phyloP scores from a whole-genome alignment of 1,140 invertebrate species.

The Bemisia tabaci region DNA sequence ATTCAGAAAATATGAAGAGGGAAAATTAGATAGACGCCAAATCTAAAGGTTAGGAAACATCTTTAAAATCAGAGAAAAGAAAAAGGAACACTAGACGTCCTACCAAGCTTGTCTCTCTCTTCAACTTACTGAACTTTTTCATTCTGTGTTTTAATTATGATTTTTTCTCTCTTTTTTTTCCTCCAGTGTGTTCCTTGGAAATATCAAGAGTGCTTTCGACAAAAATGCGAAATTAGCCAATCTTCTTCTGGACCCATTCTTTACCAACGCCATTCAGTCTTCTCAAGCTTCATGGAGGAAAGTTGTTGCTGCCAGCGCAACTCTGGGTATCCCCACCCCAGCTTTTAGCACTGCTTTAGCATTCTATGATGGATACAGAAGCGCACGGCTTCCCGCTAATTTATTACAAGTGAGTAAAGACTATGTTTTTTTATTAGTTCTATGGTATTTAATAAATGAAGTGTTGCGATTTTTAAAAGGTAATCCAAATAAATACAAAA shows the following conservation, averaged over 20 bases:
- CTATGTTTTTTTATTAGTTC: constrained; percentile 10
- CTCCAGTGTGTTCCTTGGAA: constrained; percentile 47
- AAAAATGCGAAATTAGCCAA: constrained; percentile 81
- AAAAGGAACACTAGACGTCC: too few species aligned
- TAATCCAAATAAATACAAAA: too few species aligned
- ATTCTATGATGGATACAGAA: constrained; percentile 94
- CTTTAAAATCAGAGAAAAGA: too few species aligned
- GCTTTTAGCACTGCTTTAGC: constrained; percentile 84
- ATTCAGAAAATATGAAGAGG: too few species aligned
- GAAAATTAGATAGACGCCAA: too few species aligned
- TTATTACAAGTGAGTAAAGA: constrained; percentile 54
- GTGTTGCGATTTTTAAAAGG: too few species aligned
- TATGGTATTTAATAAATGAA: too few species aligned
- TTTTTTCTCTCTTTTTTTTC: too few species aligned
- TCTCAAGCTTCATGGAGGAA: constrained; percentile 61
- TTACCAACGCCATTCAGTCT: constrained; percentile 65
- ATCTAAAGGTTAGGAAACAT: too few species aligned
- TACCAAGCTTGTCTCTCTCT: too few species aligned
- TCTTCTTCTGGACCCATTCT: constrained; percentile 91
- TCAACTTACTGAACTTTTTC: too few species aligned
- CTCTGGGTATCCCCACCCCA: constrained; percentile 80
- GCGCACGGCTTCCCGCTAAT: constrained; percentile 72
- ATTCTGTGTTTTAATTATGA: too few species aligned
- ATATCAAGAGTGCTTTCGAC: constrained; percentile 93
- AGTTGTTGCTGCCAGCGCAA: constrained; percentile 37